phyloP scores from a whole-genome alignment of 2,113 vertebrate species.

The Cinclus cinclus region DNA sequence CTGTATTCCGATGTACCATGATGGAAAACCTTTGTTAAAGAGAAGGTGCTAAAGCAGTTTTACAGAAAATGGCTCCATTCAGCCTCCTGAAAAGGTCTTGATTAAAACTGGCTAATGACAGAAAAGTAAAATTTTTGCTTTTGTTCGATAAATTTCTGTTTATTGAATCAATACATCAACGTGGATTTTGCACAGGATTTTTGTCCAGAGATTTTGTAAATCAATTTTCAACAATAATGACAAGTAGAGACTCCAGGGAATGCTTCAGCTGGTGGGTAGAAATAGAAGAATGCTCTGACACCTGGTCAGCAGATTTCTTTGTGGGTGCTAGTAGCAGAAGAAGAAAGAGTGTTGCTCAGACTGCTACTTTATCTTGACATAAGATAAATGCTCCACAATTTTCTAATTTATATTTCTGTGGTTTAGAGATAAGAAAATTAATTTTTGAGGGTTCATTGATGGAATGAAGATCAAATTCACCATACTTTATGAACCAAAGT shows the following conservation, averaged over 20 bases:
- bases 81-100: neutral
- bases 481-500: neutral
- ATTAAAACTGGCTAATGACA: neutral
- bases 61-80: neutral
- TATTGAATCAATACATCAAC: neutral
- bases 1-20: neutral
- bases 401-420: slow-evolving; percentile 56
- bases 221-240: neutral
- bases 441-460: slow-evolving; percentile 36
- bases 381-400: slow-evolving; percentile 5
- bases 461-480: slow-evolving; percentile 42
- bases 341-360: neutral
- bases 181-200: neutral
- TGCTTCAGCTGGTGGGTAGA: neutral
- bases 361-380: neutral
- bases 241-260: neutral
- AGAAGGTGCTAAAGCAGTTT: neutral
- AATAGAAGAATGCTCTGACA: neutral
- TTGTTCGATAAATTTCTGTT: neutral
- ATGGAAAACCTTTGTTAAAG: neutral
- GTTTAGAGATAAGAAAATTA: slow-evolving; percentile 69
- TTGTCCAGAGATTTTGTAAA: neutral
- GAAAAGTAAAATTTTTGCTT: neutral
- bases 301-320: neutral
- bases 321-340: neutral